Percentiles rank a stretch among this genome's conserved stretches.
These are phyloP conservation scores for Pyralis farinalis DNA, from an alignment of 2,888 invertebrate species.

Conservation along the genomic window DNA sequence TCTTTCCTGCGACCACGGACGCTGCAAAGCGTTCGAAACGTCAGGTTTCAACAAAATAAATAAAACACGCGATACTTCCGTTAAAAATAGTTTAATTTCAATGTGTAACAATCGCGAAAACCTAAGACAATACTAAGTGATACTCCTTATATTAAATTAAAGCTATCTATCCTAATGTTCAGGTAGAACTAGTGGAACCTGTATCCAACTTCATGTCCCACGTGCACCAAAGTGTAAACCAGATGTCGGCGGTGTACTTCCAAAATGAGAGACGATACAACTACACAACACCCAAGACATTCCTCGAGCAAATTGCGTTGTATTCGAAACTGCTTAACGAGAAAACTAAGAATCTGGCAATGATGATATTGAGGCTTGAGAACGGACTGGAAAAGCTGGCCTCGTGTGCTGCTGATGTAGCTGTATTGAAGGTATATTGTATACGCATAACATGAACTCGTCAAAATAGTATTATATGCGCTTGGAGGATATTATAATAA, in stretches of 20 bases:
- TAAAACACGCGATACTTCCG: no score
- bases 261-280: slow-evolving; percentile 94
- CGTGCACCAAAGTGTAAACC: slow-evolving; percentile 93
- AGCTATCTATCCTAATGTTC: no score
- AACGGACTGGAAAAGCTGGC: slow-evolving; percentile 94
- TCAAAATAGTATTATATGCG: no score
- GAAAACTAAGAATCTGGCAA: slow-evolving; percentile 85
- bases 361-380: slow-evolving; percentile 89
- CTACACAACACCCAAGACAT: slow-evolving; percentile 98
- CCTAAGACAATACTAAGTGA: no score
- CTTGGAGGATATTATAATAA: no score
- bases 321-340: slow-evolving; percentile 86
- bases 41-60: no score
- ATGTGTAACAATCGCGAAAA: no score
- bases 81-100: no score
- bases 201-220: slow-evolving; percentile 94
- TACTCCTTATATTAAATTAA: no score
- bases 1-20: no score
- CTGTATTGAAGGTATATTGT: slow-evolving; percentile 91
- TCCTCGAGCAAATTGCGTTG: slow-evolving; percentile 94
- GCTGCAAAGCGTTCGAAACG: no score
- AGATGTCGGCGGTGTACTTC: slow-evolving; percentile 89
- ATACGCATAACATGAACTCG: no score
- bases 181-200: slow-evolving; percentile 80
- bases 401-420: slow-evolving; percentile 92